Evolutionary conservation across 1,140 invertebrate species (phyloP).

Genomic region (Trachelipus rathkii): DNA sequence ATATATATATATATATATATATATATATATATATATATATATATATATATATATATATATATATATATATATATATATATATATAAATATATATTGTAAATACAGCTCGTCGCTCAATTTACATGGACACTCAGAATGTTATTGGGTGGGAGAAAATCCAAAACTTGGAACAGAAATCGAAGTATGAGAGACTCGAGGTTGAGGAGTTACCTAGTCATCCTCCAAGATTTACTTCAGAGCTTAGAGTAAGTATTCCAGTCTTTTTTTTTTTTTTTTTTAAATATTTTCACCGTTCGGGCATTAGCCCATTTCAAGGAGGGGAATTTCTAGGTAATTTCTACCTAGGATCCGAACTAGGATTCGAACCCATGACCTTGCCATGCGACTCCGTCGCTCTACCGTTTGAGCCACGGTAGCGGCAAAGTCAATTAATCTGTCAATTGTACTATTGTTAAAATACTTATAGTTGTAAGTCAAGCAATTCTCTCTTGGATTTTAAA

Average conservation of each 20-base stretch:
- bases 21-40: constrained; percentile 21
- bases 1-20: neutral
- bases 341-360: too few species aligned
- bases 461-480: too few species aligned
- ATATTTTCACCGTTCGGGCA: too few species aligned
- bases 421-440: too few species aligned
- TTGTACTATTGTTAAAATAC: too few species aligned
- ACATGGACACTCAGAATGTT: constrained; percentile 86
- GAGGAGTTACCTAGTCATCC: constrained; percentile 71
- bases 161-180: constrained; percentile 76
- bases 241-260: constrained; percentile 56
- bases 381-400: too few species aligned
- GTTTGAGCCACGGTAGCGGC: too few species aligned
- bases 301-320: too few species aligned
- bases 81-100: neutral
- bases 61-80: constrained; percentile 27
- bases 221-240: constrained; percentile 75
- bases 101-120: constrained; percentile 71
- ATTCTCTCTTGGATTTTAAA: neutral
- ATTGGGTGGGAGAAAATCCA: constrained; percentile 87
- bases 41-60: constrained; percentile 27
- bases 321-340: too few species aligned
- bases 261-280: too few species aligned
- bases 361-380: too few species aligned
- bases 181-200: constrained; percentile 69